Percentiles rank a stretch among this genome's conserved stretches.
phyloP scores from a whole-genome alignment of 2,888 invertebrate genomes.

The Orthosia gothica region DNA sequence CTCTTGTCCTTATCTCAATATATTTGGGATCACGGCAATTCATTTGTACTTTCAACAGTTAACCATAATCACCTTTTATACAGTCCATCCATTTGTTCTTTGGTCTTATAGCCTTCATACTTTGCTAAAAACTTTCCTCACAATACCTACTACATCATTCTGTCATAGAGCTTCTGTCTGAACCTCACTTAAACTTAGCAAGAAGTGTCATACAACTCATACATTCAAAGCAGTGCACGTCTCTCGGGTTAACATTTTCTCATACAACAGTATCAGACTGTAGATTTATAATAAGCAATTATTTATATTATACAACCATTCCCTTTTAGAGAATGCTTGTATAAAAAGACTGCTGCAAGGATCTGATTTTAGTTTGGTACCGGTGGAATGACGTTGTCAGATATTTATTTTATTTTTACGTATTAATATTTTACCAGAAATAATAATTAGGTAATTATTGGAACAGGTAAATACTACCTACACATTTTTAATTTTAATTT shows the following conservation, averaged over 20 bases:
- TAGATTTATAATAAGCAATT: conserved; percentile 4
- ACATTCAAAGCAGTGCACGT: not conserved
- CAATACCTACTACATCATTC: too few relatives aligned
- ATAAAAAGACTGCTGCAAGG: not conserved
- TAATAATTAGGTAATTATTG: not conserved
- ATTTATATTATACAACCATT: conserved; percentile 28
- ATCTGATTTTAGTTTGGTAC: not conserved
- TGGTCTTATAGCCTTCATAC: too few relatives aligned
- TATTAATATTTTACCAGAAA: not conserved
- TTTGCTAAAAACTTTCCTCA: too few relatives aligned
- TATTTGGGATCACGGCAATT: not conserved
- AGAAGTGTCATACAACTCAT: not conserved
- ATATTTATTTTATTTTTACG: not conserved
- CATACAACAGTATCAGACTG: not conserved
- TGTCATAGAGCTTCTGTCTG: not conserved
- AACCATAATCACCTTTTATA: too few relatives aligned
- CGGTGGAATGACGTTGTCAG: not conserved
- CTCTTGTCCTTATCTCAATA: not conserved
- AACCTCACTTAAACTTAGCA: not conserved
- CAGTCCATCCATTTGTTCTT: too few relatives aligned
- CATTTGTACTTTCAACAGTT: too few relatives aligned
- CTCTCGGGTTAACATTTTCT: conserved; percentile 32
- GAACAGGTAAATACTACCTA: not conserved
- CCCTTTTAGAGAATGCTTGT: conserved; percentile 31
- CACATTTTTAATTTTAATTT: not conserved